Percentiles rank a stretch among this genome's conserved stretches.
Evolutionary conservation across 2,888 invertebrate genomes (phyloP).

Genomic region (Limenitis camilla): DNA sequence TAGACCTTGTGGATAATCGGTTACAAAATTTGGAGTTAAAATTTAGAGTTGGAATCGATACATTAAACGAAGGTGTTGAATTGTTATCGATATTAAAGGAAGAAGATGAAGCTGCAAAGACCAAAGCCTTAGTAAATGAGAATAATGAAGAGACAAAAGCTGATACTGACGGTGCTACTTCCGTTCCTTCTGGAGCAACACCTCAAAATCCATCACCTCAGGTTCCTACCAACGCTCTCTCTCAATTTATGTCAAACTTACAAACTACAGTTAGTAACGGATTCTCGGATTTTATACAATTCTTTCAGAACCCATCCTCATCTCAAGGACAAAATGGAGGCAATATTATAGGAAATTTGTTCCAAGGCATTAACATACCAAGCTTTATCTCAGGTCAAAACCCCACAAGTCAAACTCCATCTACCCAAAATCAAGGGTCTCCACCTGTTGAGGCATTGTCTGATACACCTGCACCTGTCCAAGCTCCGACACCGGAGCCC

Average conservation of each 20-base stretch:
- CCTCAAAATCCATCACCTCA: no score
- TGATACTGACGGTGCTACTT: neutral
- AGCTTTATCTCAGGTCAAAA: no score
- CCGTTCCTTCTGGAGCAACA: neutral
- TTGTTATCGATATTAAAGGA: constrained; percentile 40
- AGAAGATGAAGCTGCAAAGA: constrained; percentile 31
- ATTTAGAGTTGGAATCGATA: constrained; percentile 44
- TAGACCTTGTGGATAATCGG: constrained; percentile 30
- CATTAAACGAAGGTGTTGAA: constrained; percentile 45
- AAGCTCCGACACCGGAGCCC: constrained; percentile 1
- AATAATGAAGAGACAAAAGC: neutral
- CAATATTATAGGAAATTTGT: no score
- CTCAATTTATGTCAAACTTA: no score
- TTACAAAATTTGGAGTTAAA: constrained; percentile 40
- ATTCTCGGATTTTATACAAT: no score
- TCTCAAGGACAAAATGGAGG: no score
- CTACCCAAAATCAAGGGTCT: neutral
- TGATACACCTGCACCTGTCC: neutral
- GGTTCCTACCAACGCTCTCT: no score
- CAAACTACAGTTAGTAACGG: no score
- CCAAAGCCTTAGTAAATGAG: constrained; percentile 9
- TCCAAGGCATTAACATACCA: no score
- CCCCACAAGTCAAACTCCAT: no score
- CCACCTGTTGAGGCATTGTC: no score
- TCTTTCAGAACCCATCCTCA: no score